Conservation (phyloP, 2,113 vertebrate species). For the Phyllopteryx taeniolatus region DNA sequence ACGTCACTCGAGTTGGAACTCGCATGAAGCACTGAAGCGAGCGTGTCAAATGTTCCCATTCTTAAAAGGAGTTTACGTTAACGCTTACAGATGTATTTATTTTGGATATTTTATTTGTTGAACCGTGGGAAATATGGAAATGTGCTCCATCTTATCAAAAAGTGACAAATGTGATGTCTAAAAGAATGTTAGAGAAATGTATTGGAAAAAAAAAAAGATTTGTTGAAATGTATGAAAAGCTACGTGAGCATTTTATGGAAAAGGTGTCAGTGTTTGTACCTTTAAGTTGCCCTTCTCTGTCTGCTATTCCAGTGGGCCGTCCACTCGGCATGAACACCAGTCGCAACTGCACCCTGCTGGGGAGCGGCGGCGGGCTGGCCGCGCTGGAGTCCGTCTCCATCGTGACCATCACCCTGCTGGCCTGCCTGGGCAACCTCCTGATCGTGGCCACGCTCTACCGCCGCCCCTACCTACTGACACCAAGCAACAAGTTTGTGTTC, state of each 20-base stretch:
- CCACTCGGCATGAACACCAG: conserved; percentile 87
- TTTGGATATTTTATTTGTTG: too few relatives aligned
- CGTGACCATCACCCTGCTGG: conserved; percentile 83
- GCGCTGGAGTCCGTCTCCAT: conserved; percentile 84
- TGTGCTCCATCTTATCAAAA: too few relatives aligned
- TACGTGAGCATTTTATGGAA: too few relatives aligned
- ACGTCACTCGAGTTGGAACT: neutral
- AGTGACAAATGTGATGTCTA: too few relatives aligned
- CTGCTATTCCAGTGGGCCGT: conserved; percentile 15
- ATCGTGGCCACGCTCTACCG: conserved; percentile 89
- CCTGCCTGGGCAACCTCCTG: conserved; percentile 91
- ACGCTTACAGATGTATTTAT: too few relatives aligned
- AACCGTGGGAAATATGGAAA: too few relatives aligned
- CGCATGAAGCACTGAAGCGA: neutral
- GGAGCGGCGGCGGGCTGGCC: conserved; percentile 67
- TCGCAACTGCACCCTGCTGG: conserved; percentile 75
- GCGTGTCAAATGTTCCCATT: neutral
- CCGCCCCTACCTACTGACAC: conserved; percentile 91
- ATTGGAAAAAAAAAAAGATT: too few relatives aligned
- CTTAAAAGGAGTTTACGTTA: neutral
- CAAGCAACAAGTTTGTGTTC: conserved; percentile 99
- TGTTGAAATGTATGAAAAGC: too few relatives aligned
- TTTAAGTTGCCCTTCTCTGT: neutral
- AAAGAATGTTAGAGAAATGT: too few relatives aligned
- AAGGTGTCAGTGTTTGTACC: neutral